These are phyloP conservation scores for Gymnorhina tibicen DNA, from an alignment of 2,113 vertebrate species.

Conservation along the genomic window DNA sequence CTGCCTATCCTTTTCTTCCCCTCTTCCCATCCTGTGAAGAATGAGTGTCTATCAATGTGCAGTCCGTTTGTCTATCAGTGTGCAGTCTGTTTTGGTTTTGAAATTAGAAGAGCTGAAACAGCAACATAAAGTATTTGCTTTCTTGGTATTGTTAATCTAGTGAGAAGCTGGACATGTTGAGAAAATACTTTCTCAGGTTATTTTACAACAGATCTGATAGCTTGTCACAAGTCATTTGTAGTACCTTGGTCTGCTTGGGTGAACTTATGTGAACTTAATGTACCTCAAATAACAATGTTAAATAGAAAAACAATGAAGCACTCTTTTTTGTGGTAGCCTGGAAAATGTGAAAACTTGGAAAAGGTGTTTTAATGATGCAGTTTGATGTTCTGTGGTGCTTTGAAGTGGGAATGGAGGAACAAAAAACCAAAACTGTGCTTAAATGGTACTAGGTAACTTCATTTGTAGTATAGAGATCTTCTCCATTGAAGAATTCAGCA, in stretches of 20 bases:
- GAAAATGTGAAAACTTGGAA: not conserved
- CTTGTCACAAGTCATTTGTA: not conserved
- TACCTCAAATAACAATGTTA: not conserved
- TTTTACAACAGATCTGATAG: not conserved
- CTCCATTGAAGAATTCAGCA: not conserved
- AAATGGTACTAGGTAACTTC: not conserved
- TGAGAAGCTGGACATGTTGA: not conserved
- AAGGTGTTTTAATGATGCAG: not conserved
- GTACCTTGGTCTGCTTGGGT: not conserved
- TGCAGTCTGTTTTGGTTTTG: not conserved
- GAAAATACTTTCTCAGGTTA: not conserved
- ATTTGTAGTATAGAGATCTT: not conserved
- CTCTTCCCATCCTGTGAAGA: not conserved
- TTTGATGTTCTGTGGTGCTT: conserved; percentile 6
- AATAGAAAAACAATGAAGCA: not conserved
- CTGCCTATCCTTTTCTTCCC: not conserved
- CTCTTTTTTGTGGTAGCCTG: not conserved
- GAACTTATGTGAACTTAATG: not conserved
- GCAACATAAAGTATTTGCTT: not conserved
- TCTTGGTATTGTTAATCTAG: not conserved
- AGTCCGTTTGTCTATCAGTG: not conserved
- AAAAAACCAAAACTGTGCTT: not conserved
- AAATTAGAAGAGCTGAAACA: not conserved
- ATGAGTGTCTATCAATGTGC: not conserved
- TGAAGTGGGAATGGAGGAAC: not conserved